phyloP scores from a whole-genome alignment of 2,888 invertebrate species.

The Taphrorychus bicolor region DNA sequence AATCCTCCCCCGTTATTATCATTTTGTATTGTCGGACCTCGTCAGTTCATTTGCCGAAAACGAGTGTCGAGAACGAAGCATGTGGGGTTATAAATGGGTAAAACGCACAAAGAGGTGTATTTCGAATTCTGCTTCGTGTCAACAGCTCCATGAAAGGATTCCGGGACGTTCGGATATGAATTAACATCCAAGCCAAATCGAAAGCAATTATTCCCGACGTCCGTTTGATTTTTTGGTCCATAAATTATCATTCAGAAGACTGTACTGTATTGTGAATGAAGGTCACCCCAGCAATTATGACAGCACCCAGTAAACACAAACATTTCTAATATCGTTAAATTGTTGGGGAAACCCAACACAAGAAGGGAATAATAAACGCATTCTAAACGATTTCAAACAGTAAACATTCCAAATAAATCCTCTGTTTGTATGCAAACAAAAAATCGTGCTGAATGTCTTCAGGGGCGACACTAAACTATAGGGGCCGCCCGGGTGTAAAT shows the following conservation, averaged over 20 bases:
- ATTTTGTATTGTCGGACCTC: slow-evolving; percentile 32
- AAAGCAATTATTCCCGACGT: neutral
- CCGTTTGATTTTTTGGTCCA: neutral
- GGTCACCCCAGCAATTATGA: too few species aligned
- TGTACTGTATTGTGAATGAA: too few species aligned
- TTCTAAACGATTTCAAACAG: too few species aligned
- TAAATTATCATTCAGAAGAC: neutral
- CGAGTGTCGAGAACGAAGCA: slow-evolving; percentile 22
- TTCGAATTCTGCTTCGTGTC: slow-evolving; percentile 19
- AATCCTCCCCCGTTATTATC: slow-evolving; percentile 31
- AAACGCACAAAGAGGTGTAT: slow-evolving; percentile 23
- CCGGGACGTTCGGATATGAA: neutral
- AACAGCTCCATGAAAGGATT: slow-evolving; percentile 19
- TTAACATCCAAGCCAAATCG: slow-evolving; percentile 1
- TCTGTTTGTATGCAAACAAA: too few species aligned
- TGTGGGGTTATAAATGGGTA: slow-evolving; percentile 28
- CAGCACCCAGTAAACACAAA: too few species aligned
- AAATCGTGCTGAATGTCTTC: too few species aligned
- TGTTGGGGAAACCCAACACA: too few species aligned
- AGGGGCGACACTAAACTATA: too few species aligned
- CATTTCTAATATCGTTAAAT: too few species aligned
- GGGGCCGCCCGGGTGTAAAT: too few species aligned
- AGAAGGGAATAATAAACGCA: too few species aligned
- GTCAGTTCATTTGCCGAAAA: slow-evolving; percentile 37
- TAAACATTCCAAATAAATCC: too few species aligned